Base-by-base conservation (phyloP, 2,797 vertebrate species). In the Podarcis siculus region DNA sequence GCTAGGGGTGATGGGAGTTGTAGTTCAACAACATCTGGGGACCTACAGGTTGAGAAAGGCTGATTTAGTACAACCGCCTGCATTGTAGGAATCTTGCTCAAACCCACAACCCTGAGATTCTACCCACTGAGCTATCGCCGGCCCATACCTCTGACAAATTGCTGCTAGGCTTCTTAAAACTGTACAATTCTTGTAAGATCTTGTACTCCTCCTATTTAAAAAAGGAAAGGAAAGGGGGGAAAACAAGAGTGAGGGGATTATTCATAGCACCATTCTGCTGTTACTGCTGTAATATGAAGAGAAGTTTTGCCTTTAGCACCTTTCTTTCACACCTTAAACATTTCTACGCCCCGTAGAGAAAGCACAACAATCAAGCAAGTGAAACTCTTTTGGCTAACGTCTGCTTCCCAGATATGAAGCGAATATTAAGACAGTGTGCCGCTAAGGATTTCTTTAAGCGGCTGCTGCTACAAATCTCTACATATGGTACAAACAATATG, bases 171-270 rank as follows among this genome's bases (percentile, higher is more conserved):
- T 96, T 98, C 96, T 97, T 97, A 97, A 99, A 99, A 91, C 89
- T 96, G 95, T 99, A 99, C n/a, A 99, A 94, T 86, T 98, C 97
- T 94, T 99, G 97, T 61, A 99, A 97, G 91, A 99, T 97, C 90
- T 95, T 82, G 82, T 98, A 99, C 86, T 99, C 98, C 81, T 98
- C 98, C 99, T 99, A 90, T 35, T 76, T 85, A 15, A 55, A 55
- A 55, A 55, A 55, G 21, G 37, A 81, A 92, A 93, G 92, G 66
- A 49, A 82, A 23, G 77, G 35, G 72, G 78, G 25, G 71, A 42
- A 13, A 76, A 76, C 86, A 75, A 79, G 30, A 82, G 37, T 3
- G 72, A 75, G 25, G 73, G 61, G 61, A 71, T 77, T 79, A 64
- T 82, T 93, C 30, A 88, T 30, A 35, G 37, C 86, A 73, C 8